phyloP scores from a whole-genome alignment of 2,797 vertebrate species.

The Poeciliopsis paucimaculata region DNA sequence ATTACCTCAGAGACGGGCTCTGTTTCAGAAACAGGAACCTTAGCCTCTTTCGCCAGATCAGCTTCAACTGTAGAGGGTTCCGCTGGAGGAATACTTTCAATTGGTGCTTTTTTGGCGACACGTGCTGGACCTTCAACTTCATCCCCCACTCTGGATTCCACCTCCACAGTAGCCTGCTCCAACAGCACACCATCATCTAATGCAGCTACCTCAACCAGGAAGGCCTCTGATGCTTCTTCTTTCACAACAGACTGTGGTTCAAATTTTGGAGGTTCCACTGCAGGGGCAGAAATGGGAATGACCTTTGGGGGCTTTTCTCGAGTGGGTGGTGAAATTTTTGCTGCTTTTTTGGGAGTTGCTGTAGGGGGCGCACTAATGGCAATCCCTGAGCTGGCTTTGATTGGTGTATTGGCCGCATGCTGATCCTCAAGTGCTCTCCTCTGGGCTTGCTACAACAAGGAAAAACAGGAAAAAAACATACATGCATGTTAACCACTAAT shows the following conservation, averaged over 20 bases:
- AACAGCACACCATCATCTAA: constrained; percentile 26
- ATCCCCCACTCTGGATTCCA: constrained; percentile 33
- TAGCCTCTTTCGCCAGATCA: constrained; percentile 30
- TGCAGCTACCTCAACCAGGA: constrained; percentile 23
- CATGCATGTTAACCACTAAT: constrained; percentile 1
- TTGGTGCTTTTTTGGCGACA: constrained; percentile 17
- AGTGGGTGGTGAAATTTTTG: constrained; percentile 28
- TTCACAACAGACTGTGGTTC: constrained; percentile 33
- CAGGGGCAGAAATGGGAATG: constrained; percentile 29
- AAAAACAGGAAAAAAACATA: constrained; percentile 1
- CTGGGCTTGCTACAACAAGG: constrained; percentile 67
- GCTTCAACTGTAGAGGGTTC: constrained; percentile 24
- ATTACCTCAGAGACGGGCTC: constrained; percentile 60
- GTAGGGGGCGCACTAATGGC: constrained; percentile 59
- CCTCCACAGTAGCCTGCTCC: constrained; percentile 31
- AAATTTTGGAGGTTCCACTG: constrained; percentile 20
- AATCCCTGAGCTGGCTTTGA: constrained; percentile 63
- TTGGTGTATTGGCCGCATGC: constrained; percentile 40
- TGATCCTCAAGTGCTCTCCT: constrained; percentile 74
- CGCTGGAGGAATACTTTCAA: constrained; percentile 2
- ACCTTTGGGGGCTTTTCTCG: constrained; percentile 35
- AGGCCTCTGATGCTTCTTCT: constrained; percentile 28
- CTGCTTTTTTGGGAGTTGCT: constrained; percentile 37
- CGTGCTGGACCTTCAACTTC: constrained; percentile 28
- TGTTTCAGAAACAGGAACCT: constrained; percentile 51